Conservation (phyloP, 2,113 vertebrate species). For the Sylvilagus bachmani region DNA sequence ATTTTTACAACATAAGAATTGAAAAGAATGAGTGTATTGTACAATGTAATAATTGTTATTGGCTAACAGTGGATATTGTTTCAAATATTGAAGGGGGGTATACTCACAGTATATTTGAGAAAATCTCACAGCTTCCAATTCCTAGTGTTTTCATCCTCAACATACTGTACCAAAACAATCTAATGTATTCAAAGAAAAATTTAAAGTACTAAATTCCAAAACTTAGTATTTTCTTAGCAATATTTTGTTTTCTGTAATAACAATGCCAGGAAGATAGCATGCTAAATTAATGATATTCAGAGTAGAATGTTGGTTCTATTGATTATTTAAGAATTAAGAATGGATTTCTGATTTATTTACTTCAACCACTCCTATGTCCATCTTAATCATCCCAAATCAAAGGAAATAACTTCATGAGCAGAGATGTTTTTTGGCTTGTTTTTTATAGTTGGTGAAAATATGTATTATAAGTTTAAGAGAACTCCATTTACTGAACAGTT, state of each 20-base stretch:
- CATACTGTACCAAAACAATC: not conserved
- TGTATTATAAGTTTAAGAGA: not conserved
- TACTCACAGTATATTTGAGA: not conserved
- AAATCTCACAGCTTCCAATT: not conserved
- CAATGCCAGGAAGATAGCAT: not conserved
- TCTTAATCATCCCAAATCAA: not conserved
- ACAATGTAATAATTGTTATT: not conserved
- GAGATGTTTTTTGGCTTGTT: not conserved
- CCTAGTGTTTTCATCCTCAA: not conserved
- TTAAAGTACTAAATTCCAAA: not conserved
- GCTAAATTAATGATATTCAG: not conserved
- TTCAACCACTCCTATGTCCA: not conserved
- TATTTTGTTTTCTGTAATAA: not conserved
- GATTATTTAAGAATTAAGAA: not conserved
- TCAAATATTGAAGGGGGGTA: not conserved
- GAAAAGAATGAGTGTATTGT: not conserved
- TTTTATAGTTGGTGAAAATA: not conserved
- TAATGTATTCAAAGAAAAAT: not conserved
- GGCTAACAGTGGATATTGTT: not conserved
- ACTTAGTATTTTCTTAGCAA: not conserved
- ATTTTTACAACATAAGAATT: not conserved
- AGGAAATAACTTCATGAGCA: not conserved
- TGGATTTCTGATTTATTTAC: not conserved
- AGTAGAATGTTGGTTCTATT: not conserved
- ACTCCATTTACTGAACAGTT: not conserved